Evolutionary conservation across 1,140 invertebrate genomes (phyloP).

Genomic region (Elysia chlorotica): DNA sequence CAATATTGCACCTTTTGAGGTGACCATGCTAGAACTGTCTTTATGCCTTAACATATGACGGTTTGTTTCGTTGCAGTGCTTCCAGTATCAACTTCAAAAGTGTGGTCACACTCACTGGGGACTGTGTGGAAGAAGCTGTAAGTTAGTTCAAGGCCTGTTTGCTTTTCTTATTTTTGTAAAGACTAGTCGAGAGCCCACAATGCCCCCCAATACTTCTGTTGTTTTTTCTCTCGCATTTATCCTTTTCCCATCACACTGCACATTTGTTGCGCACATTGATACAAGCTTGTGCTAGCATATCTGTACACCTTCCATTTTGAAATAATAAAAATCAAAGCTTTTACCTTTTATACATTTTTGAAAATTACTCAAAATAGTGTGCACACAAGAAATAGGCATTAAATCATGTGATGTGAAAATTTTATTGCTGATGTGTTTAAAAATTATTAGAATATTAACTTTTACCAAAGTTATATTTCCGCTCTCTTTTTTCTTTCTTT

Average conservation of each 20-base stretch:
- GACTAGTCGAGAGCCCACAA: too few species aligned
- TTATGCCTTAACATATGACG: too few species aligned
- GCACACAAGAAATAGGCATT: background rate
- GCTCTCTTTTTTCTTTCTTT: background rate
- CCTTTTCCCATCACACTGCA: too few species aligned
- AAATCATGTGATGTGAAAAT: too few species aligned
- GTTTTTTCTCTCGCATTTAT: background rate
- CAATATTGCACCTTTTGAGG: too few species aligned
- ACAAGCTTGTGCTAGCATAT: background rate
- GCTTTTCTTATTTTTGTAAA: background rate
- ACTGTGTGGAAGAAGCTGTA: slow-evolving; percentile 15
- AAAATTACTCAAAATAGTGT: background rate
- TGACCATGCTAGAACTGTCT: too few species aligned
- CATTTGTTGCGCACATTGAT: too few species aligned
- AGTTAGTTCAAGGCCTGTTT: background rate
- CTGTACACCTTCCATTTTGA: background rate
- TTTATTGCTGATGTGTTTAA: too few species aligned
- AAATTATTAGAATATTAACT: background rate
- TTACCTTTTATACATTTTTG: background rate
- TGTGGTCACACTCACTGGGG: slow-evolving; percentile 11
- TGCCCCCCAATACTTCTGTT: too few species aligned
- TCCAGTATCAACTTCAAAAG: slow-evolving; percentile 13
- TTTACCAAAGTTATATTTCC: background rate
- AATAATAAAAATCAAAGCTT: too few species aligned
- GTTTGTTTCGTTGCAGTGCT: too few species aligned